Percentiles rank a stretch among this genome's conserved stretches.
Conservation (phyloP, 2,113 vertebrate species). For the Steatornis caripensis region DNA sequence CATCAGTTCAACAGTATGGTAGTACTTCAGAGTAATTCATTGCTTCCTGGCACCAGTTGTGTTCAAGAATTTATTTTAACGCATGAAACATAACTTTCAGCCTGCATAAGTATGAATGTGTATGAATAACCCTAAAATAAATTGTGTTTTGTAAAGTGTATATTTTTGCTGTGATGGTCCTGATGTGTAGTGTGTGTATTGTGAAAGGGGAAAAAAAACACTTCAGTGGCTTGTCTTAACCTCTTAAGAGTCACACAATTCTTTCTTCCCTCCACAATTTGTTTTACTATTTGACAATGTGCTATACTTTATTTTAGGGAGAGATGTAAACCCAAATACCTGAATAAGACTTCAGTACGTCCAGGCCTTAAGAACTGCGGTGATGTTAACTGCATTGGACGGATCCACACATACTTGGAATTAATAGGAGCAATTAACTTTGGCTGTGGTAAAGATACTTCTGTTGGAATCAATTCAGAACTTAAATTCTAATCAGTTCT, state of each 20-base stretch:
- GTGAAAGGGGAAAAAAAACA: fast-evolving
- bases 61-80: neutral
- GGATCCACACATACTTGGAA: constrained; percentile 96
- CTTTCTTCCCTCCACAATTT: fast-evolving
- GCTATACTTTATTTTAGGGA: constrained; percentile 75
- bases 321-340: constrained; percentile 89
- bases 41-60: neutral
- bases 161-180: neutral
- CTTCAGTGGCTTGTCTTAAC: neutral
- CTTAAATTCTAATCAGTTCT: neutral
- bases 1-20: neutral
- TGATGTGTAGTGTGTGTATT: fast-evolving
- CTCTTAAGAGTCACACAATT: neutral
- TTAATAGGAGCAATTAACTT: constrained; percentile 97
- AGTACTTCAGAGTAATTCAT: neutral
- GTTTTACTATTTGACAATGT: neutral
- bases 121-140: neutral
- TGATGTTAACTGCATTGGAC: constrained; percentile 97
- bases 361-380: constrained; percentile 97
- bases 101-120: neutral
- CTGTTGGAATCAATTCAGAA: neutral
- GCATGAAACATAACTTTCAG: neutral
- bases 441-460: constrained; percentile 82
- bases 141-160: neutral
- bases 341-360: constrained; percentile 97